phyloP scores from a whole-genome alignment of 2,888 invertebrate genomes.

The Hydraecia micacea region DNA sequence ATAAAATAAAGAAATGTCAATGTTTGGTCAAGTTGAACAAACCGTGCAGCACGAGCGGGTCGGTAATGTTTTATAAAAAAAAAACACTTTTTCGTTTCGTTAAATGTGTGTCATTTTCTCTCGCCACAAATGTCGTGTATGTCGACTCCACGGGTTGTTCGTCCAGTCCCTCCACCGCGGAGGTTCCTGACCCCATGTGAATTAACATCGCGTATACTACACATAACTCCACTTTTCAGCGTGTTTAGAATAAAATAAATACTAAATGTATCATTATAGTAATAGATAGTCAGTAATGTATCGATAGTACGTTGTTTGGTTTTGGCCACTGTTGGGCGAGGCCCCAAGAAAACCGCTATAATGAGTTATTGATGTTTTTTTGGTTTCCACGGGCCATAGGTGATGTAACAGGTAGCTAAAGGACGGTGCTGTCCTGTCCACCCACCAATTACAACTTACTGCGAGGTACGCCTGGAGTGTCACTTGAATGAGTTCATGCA shows the following conservation, averaged over 20 bases:
- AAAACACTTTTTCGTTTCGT: too few species aligned
- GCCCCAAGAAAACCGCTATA: background rate
- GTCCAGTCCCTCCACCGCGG: constrained; percentile 2
- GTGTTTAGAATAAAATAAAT: constrained; percentile 63
- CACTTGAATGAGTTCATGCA: too few species aligned
- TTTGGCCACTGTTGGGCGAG: background rate
- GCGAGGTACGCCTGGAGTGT: too few species aligned
- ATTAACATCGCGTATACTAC: constrained; percentile 45
- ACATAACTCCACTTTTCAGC: constrained; percentile 52
- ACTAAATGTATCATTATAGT: constrained; percentile 38
- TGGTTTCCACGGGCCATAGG: too few species aligned
- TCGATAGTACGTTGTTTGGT: constrained; percentile 4
- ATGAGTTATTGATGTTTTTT: background rate
- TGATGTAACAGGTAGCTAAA: too few species aligned
- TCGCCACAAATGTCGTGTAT: background rate
- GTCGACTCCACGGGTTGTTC: constrained; percentile 37
- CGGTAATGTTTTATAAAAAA: too few species aligned
- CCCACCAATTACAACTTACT: too few species aligned
- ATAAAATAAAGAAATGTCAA: too few species aligned
- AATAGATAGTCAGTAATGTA: constrained; percentile 28
- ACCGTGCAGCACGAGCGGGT: too few species aligned
- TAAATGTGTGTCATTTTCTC: too few species aligned
- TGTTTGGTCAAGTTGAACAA: too few species aligned
- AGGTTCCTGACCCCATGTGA: constrained; percentile 53
- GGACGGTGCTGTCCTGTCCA: too few species aligned